Base-by-base conservation (phyloP, 2,888 invertebrate genomes). In the Sesia apiformis region DNA sequence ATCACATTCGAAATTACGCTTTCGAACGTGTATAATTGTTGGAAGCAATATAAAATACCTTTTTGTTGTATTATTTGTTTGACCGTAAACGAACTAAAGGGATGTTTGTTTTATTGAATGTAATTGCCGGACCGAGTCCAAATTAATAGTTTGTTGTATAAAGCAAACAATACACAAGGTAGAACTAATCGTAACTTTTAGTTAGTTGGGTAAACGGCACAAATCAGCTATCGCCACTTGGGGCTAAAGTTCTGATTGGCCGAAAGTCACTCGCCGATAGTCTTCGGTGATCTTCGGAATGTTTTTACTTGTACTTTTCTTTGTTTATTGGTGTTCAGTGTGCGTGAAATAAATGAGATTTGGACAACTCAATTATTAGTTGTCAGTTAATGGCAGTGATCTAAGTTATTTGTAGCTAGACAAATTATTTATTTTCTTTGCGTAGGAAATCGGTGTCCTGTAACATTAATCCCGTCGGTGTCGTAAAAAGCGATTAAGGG, bases 241-340 rank as follows among this genome's bases (percentile, higher is more conserved):
- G 55, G 55, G 52, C 50, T 56, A 50, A 76, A 77, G 63, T 78
- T 78, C 75, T 78, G 80, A 80, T 79, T 80, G 69, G 74, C 63
- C 64, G 53, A 55, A 59, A 67, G 66, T 61, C 65, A 55, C 55
- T 56, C 39, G 53, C 40, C 56, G 53, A 58, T 54, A 52, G 54
- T 52, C 57, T 54, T 57, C 55, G 53, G 56, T 66, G 66, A 65
- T 70, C 67, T 62, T 56, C 55, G 54, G 55, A 67, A 66, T 64
- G 63, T 60, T 62, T 57, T 55, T 63, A 63, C 60, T 70, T 69
- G 63, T 63, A 60, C 70, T 67, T 58, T 57, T 65, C 61, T 66
- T 76, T 78, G 69, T 74, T 72, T 72, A 71, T 69, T 60, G 63
- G 61, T 63, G 64, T 60, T 68, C 61, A 58, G 56, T 57, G 61